Conservation (phyloP, 2,888 invertebrate genomes). For the Ligdia adustata region DNA sequence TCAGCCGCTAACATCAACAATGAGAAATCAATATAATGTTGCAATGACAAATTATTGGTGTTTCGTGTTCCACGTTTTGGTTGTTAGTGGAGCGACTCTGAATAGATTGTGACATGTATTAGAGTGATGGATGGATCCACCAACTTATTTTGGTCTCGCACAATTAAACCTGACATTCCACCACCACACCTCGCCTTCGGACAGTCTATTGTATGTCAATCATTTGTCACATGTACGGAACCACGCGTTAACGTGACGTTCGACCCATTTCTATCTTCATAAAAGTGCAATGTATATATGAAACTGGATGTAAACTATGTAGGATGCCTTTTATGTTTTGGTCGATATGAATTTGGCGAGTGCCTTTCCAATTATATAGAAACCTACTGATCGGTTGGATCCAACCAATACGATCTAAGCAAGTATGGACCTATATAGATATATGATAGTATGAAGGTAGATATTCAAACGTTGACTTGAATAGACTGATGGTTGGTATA, state of each 20-base stretch:
- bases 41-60: conserved; percentile 65
- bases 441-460: too few species aligned
- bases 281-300: background rate
- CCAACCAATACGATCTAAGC: too few species aligned
- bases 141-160: conserved; percentile 64
- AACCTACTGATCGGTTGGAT: too few species aligned
- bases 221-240: conserved; percentile 62
- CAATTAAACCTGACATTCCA: conserved; percentile 68
- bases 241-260: conserved; percentile 51
- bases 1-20: conserved; percentile 14
- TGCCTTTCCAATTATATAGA: too few species aligned
- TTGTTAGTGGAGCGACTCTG: conserved; percentile 62
- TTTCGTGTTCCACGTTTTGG: conserved; percentile 57
- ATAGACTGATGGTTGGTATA: too few species aligned
- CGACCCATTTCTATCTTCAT: conserved; percentile 17
- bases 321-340: background rate
- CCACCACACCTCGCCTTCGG: conserved; percentile 71
- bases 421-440: too few species aligned
- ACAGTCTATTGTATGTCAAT: conserved; percentile 77
- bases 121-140: conserved; percentile 66
- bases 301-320: background rate
- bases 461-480: too few species aligned
- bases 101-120: conserved; percentile 58
- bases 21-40: conserved; percentile 32
- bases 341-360: conserved; percentile 5